Base-by-base conservation (phyloP, 2,113 vertebrate genomes). In the Oreochromis aureus region DNA sequence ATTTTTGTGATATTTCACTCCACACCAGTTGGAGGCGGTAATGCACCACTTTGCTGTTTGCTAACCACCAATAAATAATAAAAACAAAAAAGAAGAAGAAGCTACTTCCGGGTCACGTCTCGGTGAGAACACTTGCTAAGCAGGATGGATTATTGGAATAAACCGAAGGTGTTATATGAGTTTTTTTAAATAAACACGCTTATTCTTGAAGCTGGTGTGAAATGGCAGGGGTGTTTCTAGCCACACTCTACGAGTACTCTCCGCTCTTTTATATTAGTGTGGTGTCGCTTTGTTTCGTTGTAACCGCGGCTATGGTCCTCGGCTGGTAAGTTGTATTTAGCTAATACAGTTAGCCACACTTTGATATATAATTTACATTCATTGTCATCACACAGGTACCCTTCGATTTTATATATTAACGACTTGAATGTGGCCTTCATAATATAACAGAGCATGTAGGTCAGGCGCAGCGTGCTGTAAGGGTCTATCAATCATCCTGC, bases 251-350 rank as follows among this genome's bases (percentile, higher is more conserved):
- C 61, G 98, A 99, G 56, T 98, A 99, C 83, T 99, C 97, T 2
- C 98, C 98, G 2, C 95, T 98, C 3, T 98, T 99, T 85, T 98
- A 97, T 93, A 98, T 99, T 51, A 91, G 96, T 7, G 96, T 98
- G 81, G 97, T 99, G 13, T 98, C 97, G 10, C 85, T 98, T 48
- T 99, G 98, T 89, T 99, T 99, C 91, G 69, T 99, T 46, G 96
- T 99, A 24, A 99, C 98, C 19, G 98, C 97, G 9, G 97, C 97
- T n/a, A 94, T 98, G 86, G 97, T 99, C n/a, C 92, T 99, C 63
- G 97, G 98, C 94, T 98, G 98, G 98, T 99, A 92, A 97, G 97
- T 96, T 18, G 12, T 6, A 24, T 10, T 82, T 88, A 61, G 36
- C 51, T 5, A 5, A 5, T 32, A 55, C 82, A 90, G 71, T 80